Base-by-base conservation (phyloP, 1,140 invertebrate genomes). In the Hestina assimilis region DNA sequence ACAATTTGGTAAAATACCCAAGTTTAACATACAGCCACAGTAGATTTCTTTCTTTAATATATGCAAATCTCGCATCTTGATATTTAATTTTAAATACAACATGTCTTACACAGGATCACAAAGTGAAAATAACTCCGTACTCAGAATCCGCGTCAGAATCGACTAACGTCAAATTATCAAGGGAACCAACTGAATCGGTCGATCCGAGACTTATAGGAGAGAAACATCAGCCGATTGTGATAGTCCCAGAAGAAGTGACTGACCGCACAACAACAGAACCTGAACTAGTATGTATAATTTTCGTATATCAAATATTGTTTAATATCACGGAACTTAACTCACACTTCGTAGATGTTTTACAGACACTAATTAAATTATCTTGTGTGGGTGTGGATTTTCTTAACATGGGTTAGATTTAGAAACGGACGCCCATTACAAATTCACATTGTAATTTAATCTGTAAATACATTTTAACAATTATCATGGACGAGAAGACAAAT, bases 231-330 rank as follows among this genome's bases (percentile, higher is more conserved):
- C 66, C 62, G 3, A 59, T 69, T 1, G 45, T 73, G 8, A 66
- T 75, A 15, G 62, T 75, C 1, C 59, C 76, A 6, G 75, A 77
- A 43, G 68, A 75, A 23, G 59, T 58, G 0, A 52, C 72, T 4
- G n/a, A n/a, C n/a, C n/a, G n/a, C n/a, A 79, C 79, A 3, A 76
- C 84, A 0, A 80, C 78, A 3, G 84, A 86, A 75, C 61, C 79
- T 3, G 84, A 86, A 65, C 55, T 68, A 75, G 67, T 70, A 70
- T 53, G 52, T 31, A 9, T 6, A 24, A 11, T 20, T 26, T 43
- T 11, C 4, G 17, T 31, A 46, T 40, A 12, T 40, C 23, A 5
- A 31, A 61, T 78, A 75, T 40, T 76, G 54, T 53, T 57, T 46
- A 33, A 56, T 11, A 11, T 51, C 41, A 62, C 52, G 31, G 29